Conservation (phyloP, 2,113 vertebrate genomes). For the Limanda limanda region DNA sequence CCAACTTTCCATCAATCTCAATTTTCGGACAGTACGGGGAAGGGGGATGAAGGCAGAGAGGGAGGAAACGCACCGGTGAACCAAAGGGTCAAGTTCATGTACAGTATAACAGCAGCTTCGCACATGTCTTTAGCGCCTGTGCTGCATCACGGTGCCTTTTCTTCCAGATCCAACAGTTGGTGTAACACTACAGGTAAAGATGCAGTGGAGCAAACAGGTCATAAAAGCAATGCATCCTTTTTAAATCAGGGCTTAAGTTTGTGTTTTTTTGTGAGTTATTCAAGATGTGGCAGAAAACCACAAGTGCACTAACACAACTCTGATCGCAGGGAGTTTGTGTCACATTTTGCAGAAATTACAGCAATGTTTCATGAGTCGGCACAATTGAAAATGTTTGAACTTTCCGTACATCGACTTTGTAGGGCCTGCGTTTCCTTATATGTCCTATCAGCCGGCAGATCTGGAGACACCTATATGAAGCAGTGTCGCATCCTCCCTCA, state of each 20-base stretch:
- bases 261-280: background rate
- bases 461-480: background rate
- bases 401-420: background rate
- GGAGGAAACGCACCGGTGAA: slow-evolving; percentile 5
- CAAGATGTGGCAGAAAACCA: background rate
- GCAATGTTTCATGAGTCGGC: background rate
- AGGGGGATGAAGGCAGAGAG: slow-evolving; percentile 11
- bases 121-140: slow-evolving; percentile 6
- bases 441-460: slow-evolving; percentile 2
- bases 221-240: background rate
- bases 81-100: slow-evolving; percentile 23
- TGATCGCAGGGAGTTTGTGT: background rate
- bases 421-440: background rate
- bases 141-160: background rate
- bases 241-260: background rate
- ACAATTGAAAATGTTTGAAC: background rate
- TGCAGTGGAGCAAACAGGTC: background rate
- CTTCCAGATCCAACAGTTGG: background rate
- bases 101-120: slow-evolving; percentile 23
- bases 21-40: slow-evolving; percentile 11
- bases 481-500: slow-evolving; percentile 22
- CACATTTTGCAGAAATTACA: background rate
- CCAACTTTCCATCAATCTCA: slow-evolving; percentile 27
- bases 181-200: background rate
- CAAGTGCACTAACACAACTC: background rate